Conservation (phyloP, 2,797 vertebrate genomes). For the Cossypha caffra region DNA sequence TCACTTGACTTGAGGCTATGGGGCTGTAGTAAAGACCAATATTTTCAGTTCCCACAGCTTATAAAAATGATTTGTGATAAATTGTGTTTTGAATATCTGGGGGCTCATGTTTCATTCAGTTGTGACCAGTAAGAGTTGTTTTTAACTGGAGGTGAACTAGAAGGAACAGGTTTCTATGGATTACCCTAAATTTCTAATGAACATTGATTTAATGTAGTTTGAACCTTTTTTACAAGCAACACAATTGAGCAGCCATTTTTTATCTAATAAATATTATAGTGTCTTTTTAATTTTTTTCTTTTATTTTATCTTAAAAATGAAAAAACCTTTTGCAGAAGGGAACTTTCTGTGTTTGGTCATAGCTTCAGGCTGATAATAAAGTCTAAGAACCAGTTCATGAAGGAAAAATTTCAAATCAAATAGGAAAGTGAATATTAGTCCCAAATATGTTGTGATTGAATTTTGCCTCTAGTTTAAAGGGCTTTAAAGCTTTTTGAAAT, state of each 20-base stretch:
- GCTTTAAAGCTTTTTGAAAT: not conserved
- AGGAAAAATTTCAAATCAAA: not conserved
- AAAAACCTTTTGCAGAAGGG: not conserved
- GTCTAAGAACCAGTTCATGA: not conserved
- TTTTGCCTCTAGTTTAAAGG: not conserved
- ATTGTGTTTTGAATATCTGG: not conserved
- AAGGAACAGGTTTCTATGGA: not conserved
- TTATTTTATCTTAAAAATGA: not conserved
- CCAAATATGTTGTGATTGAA: not conserved
- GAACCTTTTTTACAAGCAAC: not conserved
- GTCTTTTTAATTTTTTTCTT: fast-evolving
- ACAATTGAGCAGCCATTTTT: not conserved
- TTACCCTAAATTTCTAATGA: not conserved
- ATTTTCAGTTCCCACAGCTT: not conserved
- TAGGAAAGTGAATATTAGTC: not conserved
- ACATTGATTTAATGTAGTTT: not conserved
- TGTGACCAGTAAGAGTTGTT: not conserved
- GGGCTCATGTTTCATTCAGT: not conserved
- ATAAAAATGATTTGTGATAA: not conserved
- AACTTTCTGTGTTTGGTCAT: not conserved
- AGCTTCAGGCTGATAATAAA: not conserved
- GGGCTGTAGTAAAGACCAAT: not conserved
- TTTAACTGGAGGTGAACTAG: not conserved
- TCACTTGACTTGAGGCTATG: not conserved
- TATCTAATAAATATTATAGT: not conserved